Conservation (phyloP, 2,797 vertebrate species). For the Argentina silus region DNA sequence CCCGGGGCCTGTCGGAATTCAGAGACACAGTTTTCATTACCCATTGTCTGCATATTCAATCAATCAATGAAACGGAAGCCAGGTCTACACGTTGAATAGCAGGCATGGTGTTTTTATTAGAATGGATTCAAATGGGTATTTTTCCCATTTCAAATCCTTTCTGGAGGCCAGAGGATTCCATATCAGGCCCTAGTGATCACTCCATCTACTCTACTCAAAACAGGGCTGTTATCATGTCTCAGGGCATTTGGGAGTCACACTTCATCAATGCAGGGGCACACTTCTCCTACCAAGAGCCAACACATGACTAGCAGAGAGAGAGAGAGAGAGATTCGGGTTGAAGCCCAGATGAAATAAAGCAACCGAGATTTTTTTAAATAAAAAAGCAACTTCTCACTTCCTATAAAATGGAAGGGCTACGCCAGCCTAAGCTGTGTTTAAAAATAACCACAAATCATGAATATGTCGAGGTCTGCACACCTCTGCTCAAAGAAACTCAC, state of each 20-base stretch:
- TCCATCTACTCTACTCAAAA: neutral
- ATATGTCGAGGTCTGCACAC: neutral
- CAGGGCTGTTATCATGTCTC: slow-evolving; percentile 9
- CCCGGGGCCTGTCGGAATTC: no score
- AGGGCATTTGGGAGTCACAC: slow-evolving; percentile 11
- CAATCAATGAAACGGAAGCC: neutral
- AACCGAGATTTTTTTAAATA: neutral
- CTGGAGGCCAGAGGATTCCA: neutral
- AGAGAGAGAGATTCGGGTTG: neutral
- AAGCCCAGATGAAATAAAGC: neutral
- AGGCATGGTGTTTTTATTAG: neutral
- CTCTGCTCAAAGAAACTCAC: neutral
- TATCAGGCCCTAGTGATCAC: neutral
- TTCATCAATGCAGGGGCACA: slow-evolving; percentile 12
- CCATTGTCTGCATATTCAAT: neutral
- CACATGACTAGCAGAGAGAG: neutral
- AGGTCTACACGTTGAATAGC: no score
- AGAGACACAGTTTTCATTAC: no score
- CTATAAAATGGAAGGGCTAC: neutral
- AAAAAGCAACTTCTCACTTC: no score
- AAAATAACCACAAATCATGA: slow-evolving; percentile 1
- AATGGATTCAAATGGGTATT: neutral
- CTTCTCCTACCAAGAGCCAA: neutral
- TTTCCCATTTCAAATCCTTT: neutral
- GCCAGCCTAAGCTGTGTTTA: neutral